Conservation (phyloP, 1,140 invertebrate species). For the Dendrolimus punctatus region DNA sequence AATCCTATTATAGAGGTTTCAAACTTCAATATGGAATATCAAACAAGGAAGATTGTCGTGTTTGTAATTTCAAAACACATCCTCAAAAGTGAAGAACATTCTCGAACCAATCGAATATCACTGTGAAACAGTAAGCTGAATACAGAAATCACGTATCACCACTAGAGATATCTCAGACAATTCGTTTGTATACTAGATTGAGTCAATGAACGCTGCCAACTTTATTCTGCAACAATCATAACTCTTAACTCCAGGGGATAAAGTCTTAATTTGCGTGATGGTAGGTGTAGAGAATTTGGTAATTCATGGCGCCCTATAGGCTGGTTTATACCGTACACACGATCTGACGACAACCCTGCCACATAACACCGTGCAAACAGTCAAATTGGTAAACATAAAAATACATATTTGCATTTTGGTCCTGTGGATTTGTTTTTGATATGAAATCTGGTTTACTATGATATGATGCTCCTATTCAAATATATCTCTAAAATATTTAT, state of each 20-base stretch:
- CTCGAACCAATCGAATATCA: too few species aligned
- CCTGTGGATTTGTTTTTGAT: too few species aligned
- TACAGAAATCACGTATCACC: constrained; percentile 8
- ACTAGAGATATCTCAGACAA: constrained; percentile 12
- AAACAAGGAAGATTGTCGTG: too few species aligned
- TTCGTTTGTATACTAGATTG: constrained; percentile 19
- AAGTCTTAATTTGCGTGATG: background rate
- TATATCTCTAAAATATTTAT: too few species aligned
- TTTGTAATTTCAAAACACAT: too few species aligned
- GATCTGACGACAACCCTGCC: constrained; percentile 9
- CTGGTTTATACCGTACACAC: constrained; percentile 11
- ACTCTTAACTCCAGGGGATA: background rate
- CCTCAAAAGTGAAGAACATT: too few species aligned
- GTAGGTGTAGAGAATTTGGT: background rate
- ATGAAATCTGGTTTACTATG: too few species aligned
- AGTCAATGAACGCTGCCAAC: constrained; percentile 13
- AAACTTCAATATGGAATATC: too few species aligned
- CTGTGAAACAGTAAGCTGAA: constrained; percentile 1
- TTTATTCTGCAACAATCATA: background rate
- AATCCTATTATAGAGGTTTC: too few species aligned
- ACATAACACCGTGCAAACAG: constrained; percentile 12
- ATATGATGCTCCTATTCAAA: too few species aligned
- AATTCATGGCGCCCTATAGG: constrained; percentile 17
- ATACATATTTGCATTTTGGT: too few species aligned
- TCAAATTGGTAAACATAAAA: constrained; percentile 6